These are phyloP conservation scores for Doris montereyensis DNA, from an alignment of 2,888 invertebrate genomes.

Conservation along the genomic window DNA sequence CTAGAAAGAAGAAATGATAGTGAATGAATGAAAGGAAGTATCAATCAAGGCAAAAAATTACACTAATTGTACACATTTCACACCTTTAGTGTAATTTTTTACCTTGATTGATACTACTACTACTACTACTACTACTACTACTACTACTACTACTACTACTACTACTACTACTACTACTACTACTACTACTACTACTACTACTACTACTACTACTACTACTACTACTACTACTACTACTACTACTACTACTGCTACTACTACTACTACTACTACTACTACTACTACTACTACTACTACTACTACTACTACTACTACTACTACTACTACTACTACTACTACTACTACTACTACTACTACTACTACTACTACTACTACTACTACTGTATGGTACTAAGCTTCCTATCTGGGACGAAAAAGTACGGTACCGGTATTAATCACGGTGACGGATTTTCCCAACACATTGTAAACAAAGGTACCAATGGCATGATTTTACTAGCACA, in stretches of 20 bases:
- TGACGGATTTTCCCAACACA: too few relatives aligned
- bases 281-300: slow-evolving; percentile 6
- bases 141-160: slow-evolving; percentile 8
- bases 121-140: not conserved
- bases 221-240: slow-evolving; percentile 14
- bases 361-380: not conserved
- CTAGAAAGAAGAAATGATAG: too few relatives aligned
- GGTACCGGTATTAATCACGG: too few relatives aligned
- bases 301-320: slow-evolving; percentile 12
- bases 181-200: slow-evolving; percentile 5
- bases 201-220: slow-evolving; percentile 10
- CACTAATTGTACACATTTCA: not conserved
- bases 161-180: slow-evolving; percentile 19
- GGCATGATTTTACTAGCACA: too few relatives aligned
- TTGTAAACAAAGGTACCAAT: too few relatives aligned
- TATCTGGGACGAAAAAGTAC: too few relatives aligned
- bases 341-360: slow-evolving; percentile 20
- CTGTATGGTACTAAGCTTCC: too few relatives aligned
- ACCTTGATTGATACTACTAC: too few relatives aligned
- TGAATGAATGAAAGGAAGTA: too few relatives aligned
- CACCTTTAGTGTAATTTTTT: too few relatives aligned
- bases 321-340: slow-evolving; percentile 15
- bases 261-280: slow-evolving; percentile 10
- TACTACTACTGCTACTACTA: slow-evolving; percentile 17
- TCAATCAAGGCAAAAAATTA: too few relatives aligned